phyloP scores from a whole-genome alignment of 35 echinoderm and acorn worm genomes.

The Heliocidaris erythrogramma region DNA sequence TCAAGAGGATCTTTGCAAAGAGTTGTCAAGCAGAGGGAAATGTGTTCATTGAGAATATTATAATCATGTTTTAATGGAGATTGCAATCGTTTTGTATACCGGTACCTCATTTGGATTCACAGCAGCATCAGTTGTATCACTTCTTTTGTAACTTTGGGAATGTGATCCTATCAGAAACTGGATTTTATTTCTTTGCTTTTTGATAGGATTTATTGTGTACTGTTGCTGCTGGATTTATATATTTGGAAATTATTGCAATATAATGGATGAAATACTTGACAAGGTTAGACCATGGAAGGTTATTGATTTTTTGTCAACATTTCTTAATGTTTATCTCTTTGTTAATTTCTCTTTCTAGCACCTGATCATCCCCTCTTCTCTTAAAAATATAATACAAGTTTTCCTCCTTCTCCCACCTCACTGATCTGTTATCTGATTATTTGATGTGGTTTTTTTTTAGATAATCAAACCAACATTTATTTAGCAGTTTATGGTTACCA shows the following conservation, averaged over 20 bases:
- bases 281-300: not conserved
- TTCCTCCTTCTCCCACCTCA: too few species aligned
- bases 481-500: too few species aligned
- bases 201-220: not conserved
- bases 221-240: not conserved
- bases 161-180: not conserved
- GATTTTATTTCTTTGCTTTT: not conserved
- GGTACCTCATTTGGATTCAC: not conserved
- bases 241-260: not conserved
- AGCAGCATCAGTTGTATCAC: not conserved
- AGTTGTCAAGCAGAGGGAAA: not conserved
- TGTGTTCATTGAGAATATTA: not conserved
- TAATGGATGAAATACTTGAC: not conserved
- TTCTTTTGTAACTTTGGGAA: not conserved
- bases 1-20: not conserved
- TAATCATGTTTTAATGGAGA: not conserved
- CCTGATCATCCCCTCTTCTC: too few species aligned
- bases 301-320: too few species aligned
- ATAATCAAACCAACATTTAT: too few species aligned
- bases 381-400: too few species aligned
- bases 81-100: not conserved
- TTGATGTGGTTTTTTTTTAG: too few species aligned
- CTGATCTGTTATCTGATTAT: too few species aligned
- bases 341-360: too few species aligned
- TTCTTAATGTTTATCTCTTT: too few species aligned